These are phyloP conservation scores for Tragelaphus imberbis DNA, from an alignment of 2,113 vertebrate genomes.

Conservation along the genomic window DNA sequence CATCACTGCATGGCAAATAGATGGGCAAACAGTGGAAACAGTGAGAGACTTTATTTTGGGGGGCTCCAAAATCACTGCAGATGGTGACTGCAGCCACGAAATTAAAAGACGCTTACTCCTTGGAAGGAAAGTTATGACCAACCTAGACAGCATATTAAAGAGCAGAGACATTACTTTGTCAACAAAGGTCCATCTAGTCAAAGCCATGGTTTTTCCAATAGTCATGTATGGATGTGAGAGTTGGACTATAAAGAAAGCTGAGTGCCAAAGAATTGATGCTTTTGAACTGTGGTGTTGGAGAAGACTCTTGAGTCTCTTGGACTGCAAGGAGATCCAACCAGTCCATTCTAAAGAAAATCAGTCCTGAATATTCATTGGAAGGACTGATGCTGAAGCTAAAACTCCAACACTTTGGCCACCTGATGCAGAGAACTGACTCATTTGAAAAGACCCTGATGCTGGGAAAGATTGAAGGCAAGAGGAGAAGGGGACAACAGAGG, in stretches of 20 bases:
- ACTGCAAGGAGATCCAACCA: neutral
- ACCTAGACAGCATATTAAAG: neutral
- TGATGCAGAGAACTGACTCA: neutral
- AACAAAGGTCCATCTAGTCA: neutral
- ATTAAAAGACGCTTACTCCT: neutral
- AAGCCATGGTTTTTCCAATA: neutral
- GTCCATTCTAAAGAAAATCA: neutral
- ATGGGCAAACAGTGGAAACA: neutral
- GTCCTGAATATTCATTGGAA: neutral
- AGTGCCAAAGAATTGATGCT: neutral
- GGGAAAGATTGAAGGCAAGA: neutral
- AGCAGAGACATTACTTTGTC: neutral
- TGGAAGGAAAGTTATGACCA: neutral
- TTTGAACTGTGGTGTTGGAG: neutral
- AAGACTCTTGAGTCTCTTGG: neutral
- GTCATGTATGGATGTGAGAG: neutral
- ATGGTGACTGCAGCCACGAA: neutral
- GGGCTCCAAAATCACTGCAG: neutral
- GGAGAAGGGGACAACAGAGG: neutral
- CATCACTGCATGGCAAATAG: neutral
- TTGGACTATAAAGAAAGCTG: neutral
- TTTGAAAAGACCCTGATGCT: neutral
- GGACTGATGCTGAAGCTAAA: too few species aligned
- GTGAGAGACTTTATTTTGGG: fast-evolving
- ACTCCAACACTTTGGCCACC: neutral